A percentile compares a stretch with the other conserved stretches of the same genome.
phyloP scores from a whole-genome alignment of 2,113 vertebrate species.

The Corvus cornix region DNA sequence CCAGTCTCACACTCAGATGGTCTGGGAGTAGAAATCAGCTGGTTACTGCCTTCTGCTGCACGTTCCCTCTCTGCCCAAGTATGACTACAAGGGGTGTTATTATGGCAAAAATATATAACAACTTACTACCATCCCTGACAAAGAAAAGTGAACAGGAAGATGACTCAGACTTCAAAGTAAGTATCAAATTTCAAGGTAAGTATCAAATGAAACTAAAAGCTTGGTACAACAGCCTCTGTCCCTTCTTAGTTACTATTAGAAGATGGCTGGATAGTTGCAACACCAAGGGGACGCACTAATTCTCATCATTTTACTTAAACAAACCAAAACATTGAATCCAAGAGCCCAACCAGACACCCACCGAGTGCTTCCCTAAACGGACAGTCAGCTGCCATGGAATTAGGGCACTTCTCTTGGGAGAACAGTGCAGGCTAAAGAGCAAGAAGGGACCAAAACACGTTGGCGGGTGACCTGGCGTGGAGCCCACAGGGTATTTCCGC shows the following conservation, averaged over 20 bases:
- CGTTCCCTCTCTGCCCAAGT: not conserved
- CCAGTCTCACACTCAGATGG: not conserved
- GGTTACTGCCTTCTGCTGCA: not conserved
- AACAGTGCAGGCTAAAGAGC: not conserved
- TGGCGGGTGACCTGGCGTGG: not conserved
- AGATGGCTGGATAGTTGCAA: not conserved
- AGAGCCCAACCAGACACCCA: not conserved
- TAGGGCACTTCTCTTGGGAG: not conserved
- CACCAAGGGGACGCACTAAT: not conserved
- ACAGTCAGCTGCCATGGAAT: not conserved
- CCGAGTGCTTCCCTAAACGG: not conserved
- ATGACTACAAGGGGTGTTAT: not conserved
- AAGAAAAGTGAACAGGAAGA: not conserved
- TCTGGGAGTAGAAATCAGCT: not conserved
- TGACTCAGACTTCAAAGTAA: not conserved
- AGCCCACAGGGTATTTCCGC: not conserved
- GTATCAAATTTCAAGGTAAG: not conserved
- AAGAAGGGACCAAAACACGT: rapidly evolving
- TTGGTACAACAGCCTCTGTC: not conserved
- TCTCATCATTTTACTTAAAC: not conserved
- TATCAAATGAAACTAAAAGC: not conserved
- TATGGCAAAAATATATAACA: not conserved
- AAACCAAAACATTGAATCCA: not conserved
- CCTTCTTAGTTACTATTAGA: not conserved
- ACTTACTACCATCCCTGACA: not conserved